Evolutionary conservation across 2,797 vertebrate species (phyloP), one percentile per base, ranked within the genome.

Genomic region (Propithecus deckenii): DNA sequence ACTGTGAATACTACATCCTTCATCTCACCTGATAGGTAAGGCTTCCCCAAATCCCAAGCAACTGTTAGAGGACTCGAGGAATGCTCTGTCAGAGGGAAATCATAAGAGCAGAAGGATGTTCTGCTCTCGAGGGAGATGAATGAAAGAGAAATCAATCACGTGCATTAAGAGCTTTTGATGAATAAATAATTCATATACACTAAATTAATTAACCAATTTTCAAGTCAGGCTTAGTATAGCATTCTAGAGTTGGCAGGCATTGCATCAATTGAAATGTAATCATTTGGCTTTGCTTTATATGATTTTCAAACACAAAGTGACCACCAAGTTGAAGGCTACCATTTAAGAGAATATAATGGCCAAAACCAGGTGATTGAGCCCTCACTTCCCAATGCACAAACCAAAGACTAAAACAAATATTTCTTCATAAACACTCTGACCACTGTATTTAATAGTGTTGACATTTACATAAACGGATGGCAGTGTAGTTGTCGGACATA

Each of bases 391-490:
- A 78, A 43, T 80, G 95, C 87, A 89, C 89, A 85, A 46, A 95
- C 59, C 59, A 55, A 79, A 91, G 52, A 98, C 94, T n/a, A 92
- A 98, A 97, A 92, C 76, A 97, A 98, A 71, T 96, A 96, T 98
- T 98, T 98, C 97, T 98, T 98, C 89, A 96, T 96, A 98, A 98
- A 97, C 91, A 97, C 85, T 97, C 96, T 97, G 96, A 95, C 96
- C 98, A 97, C 98, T 98, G 98, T 98, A 97, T 98, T 99, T 99
- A 99, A 98, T 98, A 98, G 97, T 98, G 98, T 98, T 99, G 99
- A 99, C 98, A 99, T 99, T 99, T 99, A 99, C 98, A 98, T 98
- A 99, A 99, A 99, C 98, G 98, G 98, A 99, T 99, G 99, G 98
- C 98, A 92, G 97, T 98, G 99, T 98, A 99, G 99, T 99, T 99